Evolutionary conservation across 1,140 invertebrate genomes (phyloP).

Genomic region (Drosophila kepulauana): DNA sequence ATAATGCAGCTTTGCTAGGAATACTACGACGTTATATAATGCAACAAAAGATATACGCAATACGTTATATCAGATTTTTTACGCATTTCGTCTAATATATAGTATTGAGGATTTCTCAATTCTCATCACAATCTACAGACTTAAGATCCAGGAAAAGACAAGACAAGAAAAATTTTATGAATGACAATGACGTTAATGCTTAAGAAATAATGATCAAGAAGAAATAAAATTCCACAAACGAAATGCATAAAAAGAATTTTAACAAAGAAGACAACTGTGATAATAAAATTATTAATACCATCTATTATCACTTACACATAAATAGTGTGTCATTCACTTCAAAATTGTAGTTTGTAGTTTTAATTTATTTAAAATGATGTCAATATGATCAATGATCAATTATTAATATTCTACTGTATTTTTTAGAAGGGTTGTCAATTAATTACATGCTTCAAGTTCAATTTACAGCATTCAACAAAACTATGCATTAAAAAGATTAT

Average conservation of each 20-base stretch:
- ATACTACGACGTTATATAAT: neutral
- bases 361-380: too few relatives aligned
- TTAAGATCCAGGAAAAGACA: neutral
- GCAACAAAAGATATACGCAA: neutral
- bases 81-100: neutral
- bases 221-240: constrained; percentile 4
- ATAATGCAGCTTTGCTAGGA: neutral
- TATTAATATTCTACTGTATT: too few relatives aligned
- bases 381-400: too few relatives aligned
- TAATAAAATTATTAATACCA: too few relatives aligned
- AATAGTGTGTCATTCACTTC: too few relatives aligned
- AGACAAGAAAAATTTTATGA: neutral
- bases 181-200: too few relatives aligned
- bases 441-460: too few relatives aligned
- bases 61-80: neutral
- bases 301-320: too few relatives aligned
- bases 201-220: neutral
- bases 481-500: too few relatives aligned
- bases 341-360: too few relatives aligned
- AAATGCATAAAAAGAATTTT: neutral
- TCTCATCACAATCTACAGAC: neutral
- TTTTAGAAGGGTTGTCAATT: too few relatives aligned
- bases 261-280: neutral
- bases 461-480: too few relatives aligned
- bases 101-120: neutral